Evolutionary conservation across 2,113 vertebrate species (phyloP).

Genomic region (Pelecanus crispus): DNA sequence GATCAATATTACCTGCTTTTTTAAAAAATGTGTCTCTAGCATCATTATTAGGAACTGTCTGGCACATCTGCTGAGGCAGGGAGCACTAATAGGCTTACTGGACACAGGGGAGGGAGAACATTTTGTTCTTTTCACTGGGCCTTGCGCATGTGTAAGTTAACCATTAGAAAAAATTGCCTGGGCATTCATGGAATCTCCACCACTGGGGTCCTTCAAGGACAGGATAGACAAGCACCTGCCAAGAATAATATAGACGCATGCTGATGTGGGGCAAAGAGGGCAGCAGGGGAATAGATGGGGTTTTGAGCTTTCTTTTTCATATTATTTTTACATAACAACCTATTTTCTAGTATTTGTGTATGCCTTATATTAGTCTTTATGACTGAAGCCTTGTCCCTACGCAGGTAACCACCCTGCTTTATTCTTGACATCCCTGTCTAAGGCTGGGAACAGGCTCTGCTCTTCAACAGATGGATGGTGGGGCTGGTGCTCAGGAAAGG

Average conservation of each 20-base stretch:
- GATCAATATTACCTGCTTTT: neutral
- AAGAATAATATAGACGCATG: neutral
- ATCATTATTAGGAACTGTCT: neutral
- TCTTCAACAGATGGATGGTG: neutral
- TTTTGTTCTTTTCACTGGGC: neutral
- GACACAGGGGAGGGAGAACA: neutral
- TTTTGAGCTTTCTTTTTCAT: neutral
- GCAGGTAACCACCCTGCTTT: neutral
- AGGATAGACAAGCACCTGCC: neutral
- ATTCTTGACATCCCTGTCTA: neutral
- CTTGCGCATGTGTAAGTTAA: neutral
- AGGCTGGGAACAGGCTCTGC: neutral
- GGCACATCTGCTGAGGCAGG: neutral
- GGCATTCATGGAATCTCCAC: accelerated
- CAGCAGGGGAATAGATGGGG: neutral
- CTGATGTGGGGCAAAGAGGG: neutral
- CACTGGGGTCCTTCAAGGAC: neutral
- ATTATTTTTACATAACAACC: neutral
- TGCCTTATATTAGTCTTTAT: neutral
- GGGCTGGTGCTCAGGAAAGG: neutral
- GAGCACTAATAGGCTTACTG: neutral
- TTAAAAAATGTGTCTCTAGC: neutral
- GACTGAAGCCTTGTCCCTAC: neutral
- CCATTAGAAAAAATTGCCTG: neutral
- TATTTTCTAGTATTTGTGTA: neutral